Base-by-base conservation (phyloP, 2,888 invertebrate species). In the Melipona beecheii region DNA sequence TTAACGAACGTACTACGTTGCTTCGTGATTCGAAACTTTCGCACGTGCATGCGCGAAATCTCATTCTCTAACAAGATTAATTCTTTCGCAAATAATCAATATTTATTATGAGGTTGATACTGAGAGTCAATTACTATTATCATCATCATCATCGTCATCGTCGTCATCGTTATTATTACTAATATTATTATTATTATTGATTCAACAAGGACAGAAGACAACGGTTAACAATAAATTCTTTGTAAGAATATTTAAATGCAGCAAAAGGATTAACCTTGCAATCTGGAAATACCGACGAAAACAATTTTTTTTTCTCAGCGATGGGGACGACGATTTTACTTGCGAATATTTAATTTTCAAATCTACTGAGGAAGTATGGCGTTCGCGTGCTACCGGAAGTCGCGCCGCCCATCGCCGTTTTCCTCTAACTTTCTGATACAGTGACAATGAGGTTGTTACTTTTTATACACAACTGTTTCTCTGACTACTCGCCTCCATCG, bases 391-490 rank as follows among this genome's bases (percentile, higher is more conserved):
- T 11, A 31, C 27, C 43, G 49, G 58, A 60, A 27, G 21, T 62
- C 52, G 21, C 75, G 31, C 9, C 36, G 31, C 19, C 72, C 21
- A 2, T 36, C 36, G 27, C 15, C 64, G 15, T n/a, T 56, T 50
- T 17, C 54, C 36, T 2, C n/a, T 78, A 24, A 71, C 27, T 72
- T 50, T 71, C 58, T 50, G 60, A 27, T 80, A 84, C 64, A 72
- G 54, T 68, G 71, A 68, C 49, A 27, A 66, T 58, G 21, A 24
- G 74, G 17, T 70, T 82, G 6, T 36, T 71, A 85, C 68, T 85
- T 83, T 85, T 36, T 6, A 83, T 84, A 31, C 31, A 84, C 84
- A 80, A 64, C 49, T 64, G 62, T 60, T 71, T 72, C 69, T 72
- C 69, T 72, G 58, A 72, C 64, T 83, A 70, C 27, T 83, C 69